These are phyloP conservation scores for Drosophila histrio DNA, from an alignment of 2,888 invertebrate genomes.

Conservation along the genomic window DNA sequence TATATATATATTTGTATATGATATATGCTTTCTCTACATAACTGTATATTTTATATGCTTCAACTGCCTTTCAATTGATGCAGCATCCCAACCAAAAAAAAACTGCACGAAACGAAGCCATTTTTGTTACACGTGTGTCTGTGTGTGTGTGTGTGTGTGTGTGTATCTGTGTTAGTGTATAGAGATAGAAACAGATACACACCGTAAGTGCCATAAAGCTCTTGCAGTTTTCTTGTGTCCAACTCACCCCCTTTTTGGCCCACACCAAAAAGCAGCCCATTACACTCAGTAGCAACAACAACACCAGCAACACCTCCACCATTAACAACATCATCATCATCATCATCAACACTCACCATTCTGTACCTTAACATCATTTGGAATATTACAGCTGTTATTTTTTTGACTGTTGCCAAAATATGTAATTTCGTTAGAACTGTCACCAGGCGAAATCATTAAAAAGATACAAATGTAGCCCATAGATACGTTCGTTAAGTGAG, in stretches of 20 bases:
- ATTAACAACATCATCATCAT: background rate
- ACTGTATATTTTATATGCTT: background rate
- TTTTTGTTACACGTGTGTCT: conserved; percentile 27
- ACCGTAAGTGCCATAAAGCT: conserved; percentile 20
- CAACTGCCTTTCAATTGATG: conserved; percentile 7
- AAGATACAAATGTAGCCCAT: conserved; percentile 6
- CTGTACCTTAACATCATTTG: conserved; percentile 15
- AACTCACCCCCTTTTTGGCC: background rate
- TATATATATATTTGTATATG: background rate
- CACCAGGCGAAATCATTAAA: conserved; percentile 1
- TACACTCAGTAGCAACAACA: background rate
- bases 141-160: background rate
- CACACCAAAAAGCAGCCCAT: conserved; percentile 21
- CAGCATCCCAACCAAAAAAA: conserved; percentile 40
- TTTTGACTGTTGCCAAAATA: background rate
- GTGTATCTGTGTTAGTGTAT: background rate
- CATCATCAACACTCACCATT: background rate
- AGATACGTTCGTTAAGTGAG: too few species aligned
- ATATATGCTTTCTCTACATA: background rate
- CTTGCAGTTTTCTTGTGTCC: conserved; percentile 21
- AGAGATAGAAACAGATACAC: conserved; percentile 22
- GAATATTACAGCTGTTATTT: background rate
- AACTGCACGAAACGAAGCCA: conserved; percentile 14
- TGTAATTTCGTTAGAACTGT: conserved; percentile 5
- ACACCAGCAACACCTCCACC: background rate